These are phyloP conservation scores for Drosophila recens DNA, from an alignment of 2,888 invertebrate genomes.

Conservation along the genomic window DNA sequence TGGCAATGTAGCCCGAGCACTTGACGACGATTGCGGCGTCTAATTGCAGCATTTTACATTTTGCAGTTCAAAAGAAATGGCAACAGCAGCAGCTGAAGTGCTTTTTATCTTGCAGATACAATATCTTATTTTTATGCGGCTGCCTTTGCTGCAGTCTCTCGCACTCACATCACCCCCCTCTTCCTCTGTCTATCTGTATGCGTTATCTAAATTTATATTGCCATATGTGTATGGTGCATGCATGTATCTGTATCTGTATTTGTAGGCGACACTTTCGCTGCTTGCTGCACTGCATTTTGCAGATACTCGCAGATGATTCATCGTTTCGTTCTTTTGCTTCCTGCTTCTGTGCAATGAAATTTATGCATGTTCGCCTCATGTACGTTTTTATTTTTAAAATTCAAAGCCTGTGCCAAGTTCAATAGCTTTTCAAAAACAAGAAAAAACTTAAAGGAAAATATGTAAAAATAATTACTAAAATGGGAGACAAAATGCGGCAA, in stretches of 20 bases:
- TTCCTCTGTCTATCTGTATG: constrained; percentile 37
- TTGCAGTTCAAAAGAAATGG: constrained; percentile 77
- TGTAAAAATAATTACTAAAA: constrained; percentile 69
- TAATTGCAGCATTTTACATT: constrained; percentile 78
- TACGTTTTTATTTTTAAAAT: constrained; percentile 66
- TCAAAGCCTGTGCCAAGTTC: constrained; percentile 77
- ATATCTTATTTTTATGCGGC: constrained; percentile 66
- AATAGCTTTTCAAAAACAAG: constrained; percentile 68
- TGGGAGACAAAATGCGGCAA: constrained; percentile 64
- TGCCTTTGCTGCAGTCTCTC: constrained; percentile 38
- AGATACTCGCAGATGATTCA: constrained; percentile 29
- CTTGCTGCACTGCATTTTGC: constrained; percentile 41
- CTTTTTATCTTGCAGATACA: constrained; percentile 69
- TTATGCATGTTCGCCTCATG: constrained; percentile 48
- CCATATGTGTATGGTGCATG: constrained; percentile 27
- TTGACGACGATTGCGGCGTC: constrained; percentile 64
- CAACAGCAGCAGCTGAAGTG: constrained; percentile 47
- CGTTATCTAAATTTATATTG: constrained; percentile 72
- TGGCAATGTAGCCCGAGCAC: constrained; percentile 47
- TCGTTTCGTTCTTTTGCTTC: constrained; percentile 50
- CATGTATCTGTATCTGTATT: constrained; percentile 22
- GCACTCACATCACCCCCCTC: neutral
- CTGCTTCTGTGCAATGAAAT: constrained; percentile 56
- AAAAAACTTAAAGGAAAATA: constrained; percentile 24
- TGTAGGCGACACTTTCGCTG: constrained; percentile 71